Conservation (phyloP, 2,888 invertebrate genomes). For the Loripinus fragilis region DNA sequence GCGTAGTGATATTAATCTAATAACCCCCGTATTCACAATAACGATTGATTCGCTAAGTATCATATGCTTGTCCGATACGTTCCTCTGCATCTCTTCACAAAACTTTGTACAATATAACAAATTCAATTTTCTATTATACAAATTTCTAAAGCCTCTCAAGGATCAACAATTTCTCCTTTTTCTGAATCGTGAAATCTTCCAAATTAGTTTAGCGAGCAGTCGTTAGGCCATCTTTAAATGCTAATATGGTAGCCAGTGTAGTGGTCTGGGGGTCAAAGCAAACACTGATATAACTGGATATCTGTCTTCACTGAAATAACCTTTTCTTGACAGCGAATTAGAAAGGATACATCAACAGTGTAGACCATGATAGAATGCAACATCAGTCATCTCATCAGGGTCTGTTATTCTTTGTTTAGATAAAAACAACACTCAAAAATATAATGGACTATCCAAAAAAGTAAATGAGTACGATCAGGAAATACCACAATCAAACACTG, state of each 20-base stretch:
- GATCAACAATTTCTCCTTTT: conserved; percentile 11
- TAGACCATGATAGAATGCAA: too few species aligned
- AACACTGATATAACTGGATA: too few species aligned
- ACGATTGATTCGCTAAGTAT: conserved; percentile 17
- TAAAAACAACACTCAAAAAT: too few species aligned
- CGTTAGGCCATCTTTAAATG: conserved; percentile 3
- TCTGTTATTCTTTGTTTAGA: too few species aligned
- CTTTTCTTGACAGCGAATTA: too few species aligned
- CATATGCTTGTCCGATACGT: conserved; percentile 14
- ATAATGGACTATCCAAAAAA: too few species aligned
- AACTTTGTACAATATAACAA: conserved; percentile 6
- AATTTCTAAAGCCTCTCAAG: conserved; percentile 14
- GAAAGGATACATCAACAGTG: too few species aligned
- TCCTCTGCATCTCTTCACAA: conserved; percentile 15
- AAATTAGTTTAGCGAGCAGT: conserved; percentile 1
- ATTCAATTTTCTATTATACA: conserved; percentile 14
- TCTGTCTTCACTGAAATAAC: too few species aligned
- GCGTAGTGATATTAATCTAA: conserved; percentile 7
- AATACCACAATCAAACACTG: too few species aligned
- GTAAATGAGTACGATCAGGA: too few species aligned
- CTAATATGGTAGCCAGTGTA: neutral
- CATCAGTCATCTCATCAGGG: too few species aligned
- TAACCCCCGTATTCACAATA: conserved; percentile 9
- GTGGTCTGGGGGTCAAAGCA: neutral
- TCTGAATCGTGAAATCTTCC: conserved; percentile 10